Evolutionary conservation across 2,797 vertebrate species (phyloP), one percentile per base, ranked within the genome.

Genomic region (Myotis planiceps): DNA sequence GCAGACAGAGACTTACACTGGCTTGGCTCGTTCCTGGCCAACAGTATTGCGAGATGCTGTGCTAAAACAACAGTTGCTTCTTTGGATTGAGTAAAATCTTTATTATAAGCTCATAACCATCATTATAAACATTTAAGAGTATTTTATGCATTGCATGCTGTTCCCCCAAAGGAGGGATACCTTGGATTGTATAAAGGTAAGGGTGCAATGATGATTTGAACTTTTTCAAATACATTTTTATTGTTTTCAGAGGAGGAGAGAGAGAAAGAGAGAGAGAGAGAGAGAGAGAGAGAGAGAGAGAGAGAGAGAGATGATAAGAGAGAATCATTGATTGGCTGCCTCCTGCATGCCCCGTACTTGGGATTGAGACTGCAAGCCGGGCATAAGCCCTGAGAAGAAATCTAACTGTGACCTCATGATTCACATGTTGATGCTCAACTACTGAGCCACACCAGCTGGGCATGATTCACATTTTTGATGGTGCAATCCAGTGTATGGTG

Each of bases 401-500:
- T 27, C 55, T 58, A 58, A 58, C 55, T 58, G 55, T 58, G 55
- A 29, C 12, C 55, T 29, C 55, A 29, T 5, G 25, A 58, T 13
- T 29, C 55, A 12, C 27, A 0, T 58, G 55, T 27, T 4, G 9
- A 58, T 25, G 53, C 55, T 27, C 9, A 58, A 58, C 23, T 58
- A 27, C 27, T 60, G 58, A 60, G 27, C 27, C 27, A 29, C 23
- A 25, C 55, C 55, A 58, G 9, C 55, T 58, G 55, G 10, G 10
- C 55, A 29, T 63, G 58, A n/a, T 63, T 63, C 58, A n/a, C 6
- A n/a, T 99, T 97, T 99, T 99, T 0, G 99, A 99, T 71, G 99
- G 99, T 39, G 99, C 99, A 89, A 99, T 99, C 98, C 99, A 99
- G 98, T 99, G 99, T 98, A 99, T 99, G 99, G 99, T 99, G 58